Evolutionary conservation across 2,113 vertebrate species (phyloP).

Genomic region (Sula dactylatra): DNA sequence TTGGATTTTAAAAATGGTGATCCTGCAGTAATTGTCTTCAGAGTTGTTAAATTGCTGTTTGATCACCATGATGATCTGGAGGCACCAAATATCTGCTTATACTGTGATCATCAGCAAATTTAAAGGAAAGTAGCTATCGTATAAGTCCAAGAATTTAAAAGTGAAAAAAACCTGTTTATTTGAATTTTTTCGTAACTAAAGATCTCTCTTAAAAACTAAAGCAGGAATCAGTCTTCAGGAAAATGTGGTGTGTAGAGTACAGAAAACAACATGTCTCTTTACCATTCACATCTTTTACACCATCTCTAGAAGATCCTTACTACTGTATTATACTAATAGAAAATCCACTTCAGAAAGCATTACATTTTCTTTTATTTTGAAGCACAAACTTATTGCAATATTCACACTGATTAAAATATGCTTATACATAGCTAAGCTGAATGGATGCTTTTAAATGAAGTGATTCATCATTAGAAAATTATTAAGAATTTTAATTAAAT

Average conservation of each 20-base stretch:
- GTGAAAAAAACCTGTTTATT: not conserved
- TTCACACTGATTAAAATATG: not conserved
- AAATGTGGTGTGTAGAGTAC: not conserved
- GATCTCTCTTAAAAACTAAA: not conserved
- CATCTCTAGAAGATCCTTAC: not conserved
- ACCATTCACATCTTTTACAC: not conserved
- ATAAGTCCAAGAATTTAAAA: not conserved
- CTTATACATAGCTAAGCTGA: not conserved
- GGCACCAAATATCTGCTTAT: not conserved
- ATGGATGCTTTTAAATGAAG: not conserved
- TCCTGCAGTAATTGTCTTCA: not conserved
- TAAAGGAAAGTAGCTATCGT: not conserved
- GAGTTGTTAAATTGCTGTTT: not conserved
- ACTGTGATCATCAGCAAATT: not conserved
- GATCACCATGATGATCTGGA: not conserved
- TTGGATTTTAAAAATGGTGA: not conserved
- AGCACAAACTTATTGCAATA: not conserved
- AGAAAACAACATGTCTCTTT: not conserved
- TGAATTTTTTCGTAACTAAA: not conserved
- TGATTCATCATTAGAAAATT: slow-evolving; percentile 34
- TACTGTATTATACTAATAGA: not conserved
- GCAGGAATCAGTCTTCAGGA: not conserved
- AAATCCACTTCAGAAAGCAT: not conserved
- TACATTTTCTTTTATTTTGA: not conserved
- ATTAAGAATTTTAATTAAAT: slow-evolving; percentile 36